phyloP scores from a whole-genome alignment of 2,113 vertebrate genomes.

The Proteles cristata region DNA sequence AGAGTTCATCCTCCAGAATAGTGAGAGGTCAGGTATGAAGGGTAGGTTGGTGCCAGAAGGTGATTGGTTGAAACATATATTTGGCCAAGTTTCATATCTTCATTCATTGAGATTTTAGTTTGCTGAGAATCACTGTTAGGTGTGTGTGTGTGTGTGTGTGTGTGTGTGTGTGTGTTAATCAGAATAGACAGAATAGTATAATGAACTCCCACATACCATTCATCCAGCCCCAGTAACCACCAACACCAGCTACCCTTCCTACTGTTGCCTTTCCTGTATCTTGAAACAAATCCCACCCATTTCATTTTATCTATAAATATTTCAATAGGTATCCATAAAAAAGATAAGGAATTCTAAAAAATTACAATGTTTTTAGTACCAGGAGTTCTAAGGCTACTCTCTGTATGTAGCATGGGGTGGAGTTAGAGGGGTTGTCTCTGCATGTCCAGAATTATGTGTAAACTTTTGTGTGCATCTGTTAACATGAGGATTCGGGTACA shows the following conservation, averaged over 20 bases:
- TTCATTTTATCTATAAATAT: conserved; percentile 42
- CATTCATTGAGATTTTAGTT: conserved; percentile 17
- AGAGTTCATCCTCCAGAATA: background rate
- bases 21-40: background rate
- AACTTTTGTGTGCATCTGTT: background rate
- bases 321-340: conserved; percentile 25
- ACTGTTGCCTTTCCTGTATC: background rate
- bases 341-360: background rate
- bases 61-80: background rate
- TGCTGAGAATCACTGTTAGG: background rate
- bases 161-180: background rate
- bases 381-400: background rate
- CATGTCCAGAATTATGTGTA: conserved; percentile 1
- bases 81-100: background rate
- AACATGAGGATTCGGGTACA: background rate
- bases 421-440: background rate
- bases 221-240: background rate
- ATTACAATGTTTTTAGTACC: background rate
- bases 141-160: background rate
- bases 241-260: background rate
- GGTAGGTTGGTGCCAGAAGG: background rate
- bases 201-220: background rate
- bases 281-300: background rate
- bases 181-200: background rate
- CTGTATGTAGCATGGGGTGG: background rate